A percentile compares a stretch with the other conserved stretches of the same genome.
Evolutionary conservation across 1,140 invertebrate species (phyloP).

Genomic region (Euura lappo): DNA sequence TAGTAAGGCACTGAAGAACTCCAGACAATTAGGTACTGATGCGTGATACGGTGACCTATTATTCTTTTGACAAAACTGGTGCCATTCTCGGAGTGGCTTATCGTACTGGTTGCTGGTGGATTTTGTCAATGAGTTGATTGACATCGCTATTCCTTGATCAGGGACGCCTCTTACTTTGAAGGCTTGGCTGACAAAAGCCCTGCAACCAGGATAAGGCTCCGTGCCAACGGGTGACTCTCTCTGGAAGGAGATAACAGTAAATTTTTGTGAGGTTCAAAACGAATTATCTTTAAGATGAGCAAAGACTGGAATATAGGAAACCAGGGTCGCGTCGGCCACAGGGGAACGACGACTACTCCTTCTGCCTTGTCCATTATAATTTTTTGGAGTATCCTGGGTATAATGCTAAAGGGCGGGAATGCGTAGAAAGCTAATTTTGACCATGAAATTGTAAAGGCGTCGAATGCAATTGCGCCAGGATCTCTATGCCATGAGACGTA

Average conservation of each 20-base stretch:
- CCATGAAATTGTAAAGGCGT: conserved; percentile 11
- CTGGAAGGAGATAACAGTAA: conserved; percentile 13
- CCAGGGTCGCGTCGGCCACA: conserved; percentile 22
- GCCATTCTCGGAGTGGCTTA: conserved; percentile 37
- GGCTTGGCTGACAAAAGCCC: too few species aligned
- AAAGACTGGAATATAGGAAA: conserved; percentile 3
- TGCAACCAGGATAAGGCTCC: too few species aligned
- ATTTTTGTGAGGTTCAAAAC: conserved; percentile 6
- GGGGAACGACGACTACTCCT: conserved; percentile 22
- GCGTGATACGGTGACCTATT: conserved; percentile 22
- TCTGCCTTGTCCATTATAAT: conserved; percentile 20
- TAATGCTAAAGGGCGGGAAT: conserved; percentile 21
- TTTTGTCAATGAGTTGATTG: conserved; percentile 36
- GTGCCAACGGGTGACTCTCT: not conserved
- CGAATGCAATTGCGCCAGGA: not conserved
- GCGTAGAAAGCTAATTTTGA: conserved; percentile 3
- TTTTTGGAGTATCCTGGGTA: conserved; percentile 19
- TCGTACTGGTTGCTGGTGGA: conserved; percentile 42
- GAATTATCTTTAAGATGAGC: not conserved
- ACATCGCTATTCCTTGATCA: conserved; percentile 26
- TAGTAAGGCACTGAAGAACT: conserved; percentile 30
- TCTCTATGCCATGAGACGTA: conserved; percentile 9
- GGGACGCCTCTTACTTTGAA: not conserved
- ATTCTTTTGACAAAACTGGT: conserved; percentile 36
- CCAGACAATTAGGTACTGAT: conserved; percentile 20